phyloP scores from a whole-genome alignment of 2,113 vertebrate genomes.

The Tachuris rubrigastra region DNA sequence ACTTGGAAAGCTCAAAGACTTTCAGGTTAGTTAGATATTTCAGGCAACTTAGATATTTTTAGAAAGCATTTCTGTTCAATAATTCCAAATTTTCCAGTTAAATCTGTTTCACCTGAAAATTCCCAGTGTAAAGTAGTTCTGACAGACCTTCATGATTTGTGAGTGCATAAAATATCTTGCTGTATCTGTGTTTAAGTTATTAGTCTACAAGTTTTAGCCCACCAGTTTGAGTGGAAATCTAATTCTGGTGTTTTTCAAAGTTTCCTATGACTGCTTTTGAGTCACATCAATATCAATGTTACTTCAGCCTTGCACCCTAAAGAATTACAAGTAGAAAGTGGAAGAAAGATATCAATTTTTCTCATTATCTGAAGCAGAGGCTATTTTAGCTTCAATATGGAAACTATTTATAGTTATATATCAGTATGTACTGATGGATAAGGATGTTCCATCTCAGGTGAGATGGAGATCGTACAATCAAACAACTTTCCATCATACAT shows the following conservation, averaged over 20 bases:
- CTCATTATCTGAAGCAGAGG: not conserved
- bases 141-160: not conserved
- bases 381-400: not conserved
- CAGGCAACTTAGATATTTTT: not conserved
- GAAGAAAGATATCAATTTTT: not conserved
- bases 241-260: not conserved
- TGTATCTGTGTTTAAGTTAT: not conserved
- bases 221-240: not conserved
- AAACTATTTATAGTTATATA: not conserved
- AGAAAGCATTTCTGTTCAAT: not conserved
- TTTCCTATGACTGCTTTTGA: not conserved
- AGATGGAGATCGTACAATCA: not conserved
- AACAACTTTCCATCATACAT: not conserved
- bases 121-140: not conserved
- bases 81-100: not conserved
- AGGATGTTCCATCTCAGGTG: not conserved
- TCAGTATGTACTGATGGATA: too few relatives aligned
- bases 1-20: not conserved
- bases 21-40: too few relatives aligned
- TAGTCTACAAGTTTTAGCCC: not conserved
- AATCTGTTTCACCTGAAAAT: not conserved
- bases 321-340: not conserved
- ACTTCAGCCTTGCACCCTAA: not conserved
- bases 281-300: not conserved
- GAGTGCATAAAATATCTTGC: not conserved